These are phyloP conservation scores for Pachyrhynchus sulphureomaculatus DNA, from an alignment of 1,140 invertebrate species.

Conservation along the genomic window DNA sequence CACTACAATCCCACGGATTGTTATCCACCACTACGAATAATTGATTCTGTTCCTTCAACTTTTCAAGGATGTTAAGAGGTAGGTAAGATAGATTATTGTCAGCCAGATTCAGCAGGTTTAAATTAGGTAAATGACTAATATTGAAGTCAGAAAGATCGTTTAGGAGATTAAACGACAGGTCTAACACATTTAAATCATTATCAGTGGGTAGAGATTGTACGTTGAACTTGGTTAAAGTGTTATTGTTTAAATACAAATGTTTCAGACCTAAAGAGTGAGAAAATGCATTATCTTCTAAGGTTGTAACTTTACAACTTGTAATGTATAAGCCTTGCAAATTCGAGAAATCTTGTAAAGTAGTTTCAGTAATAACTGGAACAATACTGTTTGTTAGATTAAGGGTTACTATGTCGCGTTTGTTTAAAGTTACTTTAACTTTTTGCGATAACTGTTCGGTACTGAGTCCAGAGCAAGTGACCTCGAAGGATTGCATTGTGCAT, in stretches of 20 bases:
- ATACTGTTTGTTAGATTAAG: slow-evolving; percentile 5
- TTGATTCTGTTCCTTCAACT: slow-evolving; percentile 12
- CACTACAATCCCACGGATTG: slow-evolving; percentile 33
- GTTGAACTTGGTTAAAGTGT: slow-evolving; percentile 23
- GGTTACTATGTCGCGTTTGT: slow-evolving; percentile 3
- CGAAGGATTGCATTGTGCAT: slow-evolving; percentile 8
- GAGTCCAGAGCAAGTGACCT: slow-evolving; percentile 7
- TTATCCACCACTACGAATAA: slow-evolving; percentile 26
- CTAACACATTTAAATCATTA: slow-evolving; percentile 16
- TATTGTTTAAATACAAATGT: slow-evolving; percentile 25
- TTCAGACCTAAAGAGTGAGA: background rate
- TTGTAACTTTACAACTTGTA: background rate
- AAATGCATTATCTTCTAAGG: slow-evolving; percentile 23
- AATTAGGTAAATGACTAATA: slow-evolving; percentile 9
- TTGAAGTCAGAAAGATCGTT: slow-evolving; percentile 23
- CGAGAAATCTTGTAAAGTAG: slow-evolving; percentile 11
- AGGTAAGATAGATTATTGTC: slow-evolving; percentile 25
- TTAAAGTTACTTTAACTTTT: slow-evolving; percentile 6
- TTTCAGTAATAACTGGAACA: background rate
- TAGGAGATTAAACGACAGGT: slow-evolving; percentile 28
- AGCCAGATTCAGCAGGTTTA: slow-evolving; percentile 23
- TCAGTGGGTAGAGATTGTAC: background rate
- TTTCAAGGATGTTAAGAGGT: slow-evolving; percentile 19
- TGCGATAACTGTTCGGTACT: background rate
- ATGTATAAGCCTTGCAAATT: slow-evolving; percentile 13